phyloP scores from a whole-genome alignment of 2,888 invertebrate species.

The Synanthedon andrenaeformis region DNA sequence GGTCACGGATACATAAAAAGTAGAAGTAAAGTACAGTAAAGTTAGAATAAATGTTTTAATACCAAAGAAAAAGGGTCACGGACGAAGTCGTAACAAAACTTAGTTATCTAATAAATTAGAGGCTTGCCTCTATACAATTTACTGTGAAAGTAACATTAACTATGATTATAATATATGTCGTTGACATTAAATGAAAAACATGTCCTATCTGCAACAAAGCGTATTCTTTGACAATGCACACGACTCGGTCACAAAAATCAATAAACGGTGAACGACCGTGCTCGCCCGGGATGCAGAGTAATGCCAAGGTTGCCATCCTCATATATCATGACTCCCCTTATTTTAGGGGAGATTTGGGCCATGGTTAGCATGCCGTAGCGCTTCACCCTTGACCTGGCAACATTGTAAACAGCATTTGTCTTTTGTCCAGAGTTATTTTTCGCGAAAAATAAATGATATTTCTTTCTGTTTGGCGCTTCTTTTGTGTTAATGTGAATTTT shows the following conservation, averaged over 20 bases:
- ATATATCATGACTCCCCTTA: conserved; percentile 2
- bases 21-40: no score
- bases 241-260: conserved; percentile 19
- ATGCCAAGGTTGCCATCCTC: conserved; percentile 25
- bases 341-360: neutral
- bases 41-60: no score
- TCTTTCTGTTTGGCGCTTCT: neutral
- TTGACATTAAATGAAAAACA: neutral
- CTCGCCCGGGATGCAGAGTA: conserved; percentile 22
- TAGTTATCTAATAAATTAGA: no score
- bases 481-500: no score
- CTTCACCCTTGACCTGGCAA: conserved; percentile 1
- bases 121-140: no score
- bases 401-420: neutral
- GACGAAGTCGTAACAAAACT: no score
- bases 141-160: no score
- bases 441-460: neutral
- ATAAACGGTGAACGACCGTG: conserved; percentile 29
- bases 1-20: no score
- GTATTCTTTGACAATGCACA: conserved; percentile 10
- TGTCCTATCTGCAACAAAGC: neutral
- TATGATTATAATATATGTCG: no score
- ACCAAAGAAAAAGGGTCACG: no score
- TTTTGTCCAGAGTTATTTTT: neutral
- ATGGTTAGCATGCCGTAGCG: neutral